Evolutionary conservation across 2,888 invertebrate species (phyloP), one percentile per base, ranked within the genome.

Genomic region (Nomada ruficornis): DNA sequence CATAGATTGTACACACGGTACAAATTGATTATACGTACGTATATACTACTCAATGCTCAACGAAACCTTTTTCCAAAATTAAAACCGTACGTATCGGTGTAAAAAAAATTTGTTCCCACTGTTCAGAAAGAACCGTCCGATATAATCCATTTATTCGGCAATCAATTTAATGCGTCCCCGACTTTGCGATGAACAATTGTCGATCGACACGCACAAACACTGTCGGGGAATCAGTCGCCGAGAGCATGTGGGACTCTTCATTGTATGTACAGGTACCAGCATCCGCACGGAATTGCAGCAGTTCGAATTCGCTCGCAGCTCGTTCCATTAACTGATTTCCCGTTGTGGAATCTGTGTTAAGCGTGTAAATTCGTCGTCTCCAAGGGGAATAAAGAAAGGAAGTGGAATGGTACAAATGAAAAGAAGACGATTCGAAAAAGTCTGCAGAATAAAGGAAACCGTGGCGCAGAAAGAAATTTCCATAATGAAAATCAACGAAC

Each of bases 131-230:
- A 13, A 3, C 20, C n/a, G 29, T 29, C 15, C 70, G 50, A 63
- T 63, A 73, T 62, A 68, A 80, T 81, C 73, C 81, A 80, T 80
- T 80, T 80, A 80, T 80, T 80, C n/a, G 73, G 63, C 80, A 80
- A 80, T 80, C 72, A 81, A 67, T 80, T 80, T 80, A 80, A 80
- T 80, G 72, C 81, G 67, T 54, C 55, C 60, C n/a, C 72, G 57
- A 80, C 62, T 80, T 72, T 36, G 54, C 65, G 72, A 81, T 80
- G 81, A 80, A 80, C 82, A 80, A 80, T 80, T 80, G 68, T 67
- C 68, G 67, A 26, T 72, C 20, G 50, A 72, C 36, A 52, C 13
- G 63, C 57, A 82, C 73, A 80, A 81, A 81, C 82, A 80, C 44
- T 57, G 78, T 20, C 63, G 23, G 50, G 20, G 62, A 50, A 47